Percentiles rank a stretch among this genome's conserved stretches.
Conservation (phyloP, 2,113 vertebrate genomes). For the Choloepus hoffmanni region DNA sequence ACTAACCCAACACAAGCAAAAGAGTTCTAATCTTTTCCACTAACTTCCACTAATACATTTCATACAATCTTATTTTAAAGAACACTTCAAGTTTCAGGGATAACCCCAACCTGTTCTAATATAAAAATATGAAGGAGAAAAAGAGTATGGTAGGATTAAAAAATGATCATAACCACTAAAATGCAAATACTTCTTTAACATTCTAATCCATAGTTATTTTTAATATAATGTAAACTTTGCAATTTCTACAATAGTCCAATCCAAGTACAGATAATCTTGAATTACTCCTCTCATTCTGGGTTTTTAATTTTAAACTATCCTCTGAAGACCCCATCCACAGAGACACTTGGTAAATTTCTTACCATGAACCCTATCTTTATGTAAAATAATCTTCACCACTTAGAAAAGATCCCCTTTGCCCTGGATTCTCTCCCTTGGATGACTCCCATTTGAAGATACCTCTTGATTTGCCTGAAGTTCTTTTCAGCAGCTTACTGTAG, state of each 20-base stretch:
- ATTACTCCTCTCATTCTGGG: neutral
- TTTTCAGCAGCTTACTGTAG: neutral
- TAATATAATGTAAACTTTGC: neutral
- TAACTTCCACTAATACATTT: slow-evolving; percentile 40
- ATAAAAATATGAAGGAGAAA: neutral
- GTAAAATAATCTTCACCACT: slow-evolving; percentile 12
- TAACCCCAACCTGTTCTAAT: slow-evolving; percentile 31
- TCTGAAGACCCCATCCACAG: neutral
- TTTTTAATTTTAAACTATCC: slow-evolving; percentile 25
- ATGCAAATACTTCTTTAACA: slow-evolving; percentile 3
- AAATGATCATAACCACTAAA: neutral
- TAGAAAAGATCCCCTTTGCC: neutral
- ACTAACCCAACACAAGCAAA: slow-evolving; percentile 17
- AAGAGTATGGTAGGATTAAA: neutral
- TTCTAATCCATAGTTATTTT: slow-evolving; percentile 28
- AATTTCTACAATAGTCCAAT: neutral
- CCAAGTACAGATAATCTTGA: neutral
- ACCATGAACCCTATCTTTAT: neutral
- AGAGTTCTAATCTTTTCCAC: slow-evolving; percentile 37
- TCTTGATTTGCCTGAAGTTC: neutral
- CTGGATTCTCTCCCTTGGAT: neutral
- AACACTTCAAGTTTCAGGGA: slow-evolving; percentile 22
- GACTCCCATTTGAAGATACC: slow-evolving; percentile 20
- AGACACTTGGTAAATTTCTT: slow-evolving; percentile 43
- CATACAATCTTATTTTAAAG: slow-evolving; percentile 24